Evolutionary conservation across 2,113 vertebrate species (phyloP), one percentile per base, ranked within the genome.

Genomic region (Malurus alboscapulatus): DNA sequence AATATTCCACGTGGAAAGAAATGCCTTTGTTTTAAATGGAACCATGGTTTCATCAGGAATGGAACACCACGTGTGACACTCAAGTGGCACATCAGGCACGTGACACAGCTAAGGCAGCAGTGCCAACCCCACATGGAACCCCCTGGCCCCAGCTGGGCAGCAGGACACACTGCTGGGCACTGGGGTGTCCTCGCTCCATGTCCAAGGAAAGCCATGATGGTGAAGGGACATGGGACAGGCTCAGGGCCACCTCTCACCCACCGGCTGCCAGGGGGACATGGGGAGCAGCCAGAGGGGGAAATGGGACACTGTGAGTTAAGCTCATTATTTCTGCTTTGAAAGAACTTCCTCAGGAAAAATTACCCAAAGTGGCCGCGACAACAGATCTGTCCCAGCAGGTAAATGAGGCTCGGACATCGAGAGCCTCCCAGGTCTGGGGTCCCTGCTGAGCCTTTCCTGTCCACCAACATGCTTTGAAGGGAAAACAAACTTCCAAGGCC

Each of bases 131-230:
- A 22, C 54, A 2, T 0, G 15, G 34, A 62, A 12, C 3, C 38
- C 45, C 47, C 54, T 19, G 55, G 40, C 34, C n/a, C 16, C 54
- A 51, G 54, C 32, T 68, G 72, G 38, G 32, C 54, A 68, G 84
- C 54, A 53, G 63, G 32, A 53, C 47, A 16, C 0, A 3, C 38
- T 68, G 63, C 38, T 76, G 63, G 62, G 25, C 51, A 27, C 44
- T n/a, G 59, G 21, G 44, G 6, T 10, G 12, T 51, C 36, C 51
- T 58, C 1, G 1, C 29, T 55, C 19, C 1, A 0, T 14, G n/a
- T 9, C 61, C 66, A 30, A 9, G 11, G 55, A 55, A 74, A 84
- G 72, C 27, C 55, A 9, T 2, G 0, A 10, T 0, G 2, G 59
- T 12, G 6, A 26, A 54, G 36, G 34, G 65, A 21, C 38, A 40